phyloP scores from a whole-genome alignment of 2,113 vertebrate genomes.

The Stictonetta naevosa region DNA sequence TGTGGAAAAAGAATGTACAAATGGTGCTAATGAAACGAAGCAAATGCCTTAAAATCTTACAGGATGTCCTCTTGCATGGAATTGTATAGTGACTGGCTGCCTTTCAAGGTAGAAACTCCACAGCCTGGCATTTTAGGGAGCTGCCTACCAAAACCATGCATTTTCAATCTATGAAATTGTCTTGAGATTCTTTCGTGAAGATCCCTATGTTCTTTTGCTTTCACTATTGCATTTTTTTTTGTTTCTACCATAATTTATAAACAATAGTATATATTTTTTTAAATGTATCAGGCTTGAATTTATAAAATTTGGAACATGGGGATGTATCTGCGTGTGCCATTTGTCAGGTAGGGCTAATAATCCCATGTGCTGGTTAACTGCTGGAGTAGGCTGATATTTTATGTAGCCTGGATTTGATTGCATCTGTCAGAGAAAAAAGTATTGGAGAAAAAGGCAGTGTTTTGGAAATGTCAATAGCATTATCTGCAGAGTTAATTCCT shows the following conservation, averaged over 20 bases:
- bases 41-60: neutral
- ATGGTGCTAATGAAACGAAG: neutral
- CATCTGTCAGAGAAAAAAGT: neutral
- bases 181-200: neutral
- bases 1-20: neutral
- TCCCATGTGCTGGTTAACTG: neutral
- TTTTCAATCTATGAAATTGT: neutral
- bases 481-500: neutral
- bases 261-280: neutral
- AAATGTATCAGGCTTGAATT: neutral
- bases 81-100: neutral
- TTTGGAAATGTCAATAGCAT: neutral
- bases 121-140: neutral
- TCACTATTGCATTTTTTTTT: neutral
- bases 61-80: rapidly evolving
- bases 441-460: neutral
- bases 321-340: neutral
- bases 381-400: neutral
- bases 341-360: neutral
- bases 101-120: rapidly evolving
- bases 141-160: rapidly evolving
- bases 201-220: rapidly evolving
- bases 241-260: neutral
- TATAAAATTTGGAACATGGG: neutral
- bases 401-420: neutral